Base-by-base conservation (phyloP, 92 coral and sea anemone species). In the Actinernus sp. region DNA sequence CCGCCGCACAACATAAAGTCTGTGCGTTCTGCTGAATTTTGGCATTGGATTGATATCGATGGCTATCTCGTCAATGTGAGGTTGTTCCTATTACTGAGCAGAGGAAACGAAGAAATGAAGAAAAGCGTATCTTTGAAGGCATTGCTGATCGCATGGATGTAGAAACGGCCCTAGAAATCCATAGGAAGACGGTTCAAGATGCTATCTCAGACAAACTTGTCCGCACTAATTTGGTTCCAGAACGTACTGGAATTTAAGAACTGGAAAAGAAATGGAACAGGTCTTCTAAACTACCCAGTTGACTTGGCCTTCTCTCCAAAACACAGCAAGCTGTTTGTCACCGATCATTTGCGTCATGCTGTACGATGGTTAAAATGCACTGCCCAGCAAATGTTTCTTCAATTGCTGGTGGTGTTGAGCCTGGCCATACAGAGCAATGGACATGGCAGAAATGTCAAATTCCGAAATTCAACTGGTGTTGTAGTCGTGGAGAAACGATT, bases 1-100 rank as follows among this genome's bases (percentile, higher is more conserved):
- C 86, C 2, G n/a, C n/a, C n/a, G n/a, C 86, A 79, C 73, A 79
- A 79, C 61, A 79, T 79, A n/a, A 79, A 70, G 76, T 78, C 80
- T 4, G 85, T 70, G 10, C 49, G 85, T 12, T 78, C 80, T 29
- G 71, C 79, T 18, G 80, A 78, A 38, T 78, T 66, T 24, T 78
- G 70, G 78, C 26, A 76, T 60, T 76, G 84, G 84, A 78, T 78
- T 29, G 85, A 69, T 65, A 78, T 58, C 24, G 58, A 78, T 55
- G 67, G 76, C 56, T n/a, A n/a, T n/a, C n/a, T n/a, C n/a, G n/a
- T n/a, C 30, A 76, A 76, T 39, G 68, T 77, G 17, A 67, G 78
- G 53, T 40, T 78, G 63, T 66, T 78, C 1, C 57, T 78, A 48
- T 0, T 63, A 6, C 40, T 74, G 41, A 74, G 65, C 8, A 49